Base-by-base conservation (phyloP, 2,888 invertebrate species). In the Caenorhabditis macrosperma region DNA sequence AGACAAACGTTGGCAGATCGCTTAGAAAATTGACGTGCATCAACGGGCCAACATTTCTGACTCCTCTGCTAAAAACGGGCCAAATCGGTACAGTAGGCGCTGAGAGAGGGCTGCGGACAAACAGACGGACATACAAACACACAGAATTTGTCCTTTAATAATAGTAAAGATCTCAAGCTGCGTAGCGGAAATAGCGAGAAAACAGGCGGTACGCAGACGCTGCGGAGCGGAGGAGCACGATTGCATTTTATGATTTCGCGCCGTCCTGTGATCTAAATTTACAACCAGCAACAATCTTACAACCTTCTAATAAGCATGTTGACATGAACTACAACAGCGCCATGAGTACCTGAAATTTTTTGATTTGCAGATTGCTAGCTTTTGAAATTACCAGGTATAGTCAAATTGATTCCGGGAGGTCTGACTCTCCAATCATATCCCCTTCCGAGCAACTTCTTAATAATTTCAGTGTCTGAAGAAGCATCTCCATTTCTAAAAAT, bases 401-500 rank as follows among this genome's bases (percentile, higher is more conserved):
- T 80, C 12, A 89, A 81, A 68, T 89, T 89, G 22, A 87, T 88
- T 15, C 90, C 89, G 3, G 88, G 89, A 1, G 90, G 90, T 35
- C 90, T 81, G 10, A 90, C 90, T 35, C 90, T 50, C 90, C 90
- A 90, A 59, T 90, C 90, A 72, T 90, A 90, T 26, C 88, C 89
- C 46, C 81, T 81, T 48, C 83, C 84, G 17, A 90, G 81, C 48
- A 90, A 75, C 54, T 83, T 82, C 24, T 87, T 87, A 63, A 90
- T 88, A 54, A 90, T 89, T 67, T 89, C 86, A 7, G 89, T 89
- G 79, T 90, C 89, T 10, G 88, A 82, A 7, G 68, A 55, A 6
- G 86, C 86, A 44, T 88, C 87, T 9, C 82, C 68, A 9, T 79
- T 75, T 30, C 85, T 85, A 76, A 48, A 84, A 85, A n/a, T n/a